Evolutionary conservation across 1,140 invertebrate species (phyloP), one percentile per base, ranked within the genome.

Genomic region (Cherax destructor): DNA sequence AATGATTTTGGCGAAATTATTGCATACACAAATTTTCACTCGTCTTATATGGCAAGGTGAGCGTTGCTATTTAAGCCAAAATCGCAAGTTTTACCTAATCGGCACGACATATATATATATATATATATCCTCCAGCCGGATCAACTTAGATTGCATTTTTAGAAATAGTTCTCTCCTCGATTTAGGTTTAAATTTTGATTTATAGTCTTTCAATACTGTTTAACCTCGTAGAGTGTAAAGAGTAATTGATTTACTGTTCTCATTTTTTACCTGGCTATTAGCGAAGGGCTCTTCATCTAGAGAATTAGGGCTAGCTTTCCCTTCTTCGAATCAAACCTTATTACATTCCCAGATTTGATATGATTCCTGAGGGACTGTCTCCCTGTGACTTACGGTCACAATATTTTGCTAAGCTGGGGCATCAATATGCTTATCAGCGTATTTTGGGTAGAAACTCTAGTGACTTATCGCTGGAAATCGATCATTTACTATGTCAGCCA

Each of bases 101-200:
- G n/a, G n/a, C n/a, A n/a, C n/a, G n/a, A n/a, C n/a, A n/a, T n/a
- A n/a, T n/a, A n/a, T n/a, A n/a, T n/a, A n/a, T n/a, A n/a, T 41
- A 41, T 41, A 41, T 1, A 1, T 41, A 41, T 41, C 0, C 30
- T 41, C 30, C 2, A 41, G 30, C 30, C 30, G 30, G 30, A 2
- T 41, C 30, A 41, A 41, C 30, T 0, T 41, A 41, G 30, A 41
- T n/a, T n/a, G n/a, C n/a, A n/a, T n/a, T n/a, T n/a, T n/a, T n/a
- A n/a, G n/a, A n/a, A n/a, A n/a, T 4, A 65, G 18, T 21, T 77
- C 30, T 77, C 10, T 49, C n/a, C 74, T 21, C 24, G 30, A 77
- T 77, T 77, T 77, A 77, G 76, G 30, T 77, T 41, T 1, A 1
- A 49, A 77, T 77, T 77, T n/a, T 30, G 76, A 77, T 77, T 77